Percentiles rank a stretch among this genome's conserved stretches.
Evolutionary conservation across 1,140 invertebrate genomes (phyloP).

Genomic region (Euwallacea similis): DNA sequence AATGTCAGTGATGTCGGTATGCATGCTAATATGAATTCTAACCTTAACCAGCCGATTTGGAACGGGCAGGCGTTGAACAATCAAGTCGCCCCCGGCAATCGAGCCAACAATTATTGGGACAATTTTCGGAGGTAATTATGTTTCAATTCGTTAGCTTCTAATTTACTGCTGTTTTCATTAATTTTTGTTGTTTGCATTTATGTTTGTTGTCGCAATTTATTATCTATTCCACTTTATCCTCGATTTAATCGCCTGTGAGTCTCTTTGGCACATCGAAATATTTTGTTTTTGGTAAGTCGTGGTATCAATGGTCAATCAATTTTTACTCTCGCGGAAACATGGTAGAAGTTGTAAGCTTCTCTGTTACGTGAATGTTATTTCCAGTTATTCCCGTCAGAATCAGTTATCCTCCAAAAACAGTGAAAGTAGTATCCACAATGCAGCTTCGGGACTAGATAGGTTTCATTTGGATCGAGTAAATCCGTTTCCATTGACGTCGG

Average conservation of each 20-base stretch:
- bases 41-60: constrained; percentile 48
- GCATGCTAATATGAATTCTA: constrained; percentile 40
- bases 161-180: constrained; percentile 16
- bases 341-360: background rate
- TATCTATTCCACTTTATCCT: background rate
- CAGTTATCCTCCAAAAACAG: constrained; percentile 75
- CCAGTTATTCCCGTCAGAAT: constrained; percentile 83
- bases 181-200: constrained; percentile 15
- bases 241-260: background rate
- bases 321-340: background rate
- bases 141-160: constrained; percentile 12
- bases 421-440: constrained; percentile 56
- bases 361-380: constrained; percentile 24
- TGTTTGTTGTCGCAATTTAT: constrained; percentile 11
- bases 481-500: constrained; percentile 45
- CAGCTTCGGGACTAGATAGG: constrained; percentile 35
- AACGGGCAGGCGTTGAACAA: constrained; percentile 70
- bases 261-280: background rate
- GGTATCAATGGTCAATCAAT: background rate
- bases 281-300: background rate
- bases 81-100: constrained; percentile 82
- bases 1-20: constrained; percentile 42
- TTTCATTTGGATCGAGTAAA: constrained; percentile 41
- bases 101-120: constrained; percentile 90
- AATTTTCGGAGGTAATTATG: constrained; percentile 79